Conservation (phyloP, 2,888 invertebrate species). For the Minunthozetes semirufus region DNA sequence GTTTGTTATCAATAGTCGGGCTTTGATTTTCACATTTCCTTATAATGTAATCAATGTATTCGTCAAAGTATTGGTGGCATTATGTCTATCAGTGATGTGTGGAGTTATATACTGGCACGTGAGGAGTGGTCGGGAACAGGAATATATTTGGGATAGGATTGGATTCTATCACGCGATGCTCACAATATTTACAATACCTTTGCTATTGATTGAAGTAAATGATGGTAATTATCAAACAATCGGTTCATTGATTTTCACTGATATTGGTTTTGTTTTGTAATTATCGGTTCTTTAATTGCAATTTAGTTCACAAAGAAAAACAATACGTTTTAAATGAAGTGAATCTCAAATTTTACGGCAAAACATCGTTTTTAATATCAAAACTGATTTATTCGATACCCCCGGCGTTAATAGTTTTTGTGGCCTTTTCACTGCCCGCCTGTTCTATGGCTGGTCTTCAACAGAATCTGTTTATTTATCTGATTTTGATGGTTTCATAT, state of each 20-base stretch:
- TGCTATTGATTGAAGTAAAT: conserved; percentile 56
- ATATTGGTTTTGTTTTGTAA: too few relatives aligned
- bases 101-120: conserved; percentile 87
- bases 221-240: conserved; percentile 39
- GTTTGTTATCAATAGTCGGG: conserved; percentile 46
- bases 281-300: too few relatives aligned
- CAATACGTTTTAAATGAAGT: conserved; percentile 55
- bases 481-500: conserved; percentile 48
- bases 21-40: conserved; percentile 70
- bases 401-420: conserved; percentile 69
- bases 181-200: conserved; percentile 70
- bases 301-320: conserved; percentile 35
- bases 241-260: conserved; percentile 2
- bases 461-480: conserved; percentile 43
- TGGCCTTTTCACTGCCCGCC: conserved; percentile 77
- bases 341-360: conserved; percentile 68
- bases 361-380: conserved; percentile 67
- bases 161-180: conserved; percentile 81
- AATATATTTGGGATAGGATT: conserved; percentile 54
- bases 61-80: conserved; percentile 68
- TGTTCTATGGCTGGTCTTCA: conserved; percentile 48
- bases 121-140: conserved; percentile 51
- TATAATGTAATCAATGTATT: conserved; percentile 72
- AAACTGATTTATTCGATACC: conserved; percentile 73
- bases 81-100: conserved; percentile 70